phyloP scores from a whole-genome alignment of 2,888 invertebrate species.

The Timema cristinae region DNA sequence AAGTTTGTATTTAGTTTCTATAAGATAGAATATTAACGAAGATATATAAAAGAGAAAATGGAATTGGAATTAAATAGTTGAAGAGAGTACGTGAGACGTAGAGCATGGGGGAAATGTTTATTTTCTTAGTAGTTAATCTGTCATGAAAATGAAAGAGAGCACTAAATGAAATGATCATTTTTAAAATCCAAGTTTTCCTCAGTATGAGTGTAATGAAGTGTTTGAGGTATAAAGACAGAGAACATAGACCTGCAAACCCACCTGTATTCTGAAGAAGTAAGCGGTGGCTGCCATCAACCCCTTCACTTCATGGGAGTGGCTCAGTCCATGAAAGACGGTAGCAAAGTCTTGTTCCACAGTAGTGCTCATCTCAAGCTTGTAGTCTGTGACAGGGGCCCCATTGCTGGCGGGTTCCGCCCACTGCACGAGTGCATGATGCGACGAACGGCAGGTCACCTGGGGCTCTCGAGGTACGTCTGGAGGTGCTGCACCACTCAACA shows the following conservation, averaged over 20 bases:
- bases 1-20: no score
- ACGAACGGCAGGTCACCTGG: slow-evolving; percentile 54
- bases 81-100: no score
- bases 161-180: no score
- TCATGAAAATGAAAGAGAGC: no score
- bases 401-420: slow-evolving; percentile 79
- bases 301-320: slow-evolving; percentile 61
- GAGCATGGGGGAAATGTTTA: no score
- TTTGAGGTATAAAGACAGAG: no score
- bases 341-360: slow-evolving; percentile 51
- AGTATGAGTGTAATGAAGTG: no score
- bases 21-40: no score
- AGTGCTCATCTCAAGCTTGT: slow-evolving; percentile 65
- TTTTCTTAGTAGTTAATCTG: no score
- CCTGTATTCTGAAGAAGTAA: slow-evolving; percentile 73
- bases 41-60: no score
- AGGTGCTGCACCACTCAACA: slow-evolving; percentile 74
- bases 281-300: slow-evolving; percentile 72
- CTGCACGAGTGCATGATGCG: slow-evolving; percentile 62
- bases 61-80: no score
- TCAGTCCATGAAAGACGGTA: slow-evolving; percentile 48
- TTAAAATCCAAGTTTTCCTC: no score
- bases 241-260: slow-evolving; percentile 20
- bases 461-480: slow-evolving; percentile 69
- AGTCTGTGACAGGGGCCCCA: slow-evolving; percentile 76